A percentile compares a stretch with the other conserved stretches of the same genome.
Conservation (phyloP, 2,888 invertebrate genomes). For the Laothoe populi region DNA sequence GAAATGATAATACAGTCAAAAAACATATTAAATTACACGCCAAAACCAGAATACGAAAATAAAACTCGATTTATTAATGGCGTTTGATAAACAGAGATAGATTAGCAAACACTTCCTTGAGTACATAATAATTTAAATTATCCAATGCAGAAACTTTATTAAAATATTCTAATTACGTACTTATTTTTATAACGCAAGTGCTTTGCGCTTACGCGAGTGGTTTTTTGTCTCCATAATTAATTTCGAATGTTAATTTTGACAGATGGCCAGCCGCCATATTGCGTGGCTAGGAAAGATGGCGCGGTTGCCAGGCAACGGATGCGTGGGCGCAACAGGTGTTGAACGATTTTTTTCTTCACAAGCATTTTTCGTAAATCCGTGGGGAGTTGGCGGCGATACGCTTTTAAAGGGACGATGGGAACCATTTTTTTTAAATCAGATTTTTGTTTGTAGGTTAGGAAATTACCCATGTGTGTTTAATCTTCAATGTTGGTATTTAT, state of each 20-base stretch:
- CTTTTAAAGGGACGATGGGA: conserved; percentile 68
- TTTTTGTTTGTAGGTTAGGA: conserved; percentile 36
- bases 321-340: conserved; percentile 80
- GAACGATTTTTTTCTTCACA: conserved; percentile 51
- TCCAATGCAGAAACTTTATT: conserved; percentile 7
- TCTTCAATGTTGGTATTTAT: conserved; percentile 27
- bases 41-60: background rate
- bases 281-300: conserved; percentile 62
- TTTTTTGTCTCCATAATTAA: conserved; percentile 46
- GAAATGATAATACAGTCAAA: background rate
- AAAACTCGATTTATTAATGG: background rate
- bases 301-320: conserved; percentile 66
- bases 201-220: background rate
- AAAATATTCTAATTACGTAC: conserved; percentile 12
- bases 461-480: conserved; percentile 33
- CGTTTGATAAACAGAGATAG: conserved; percentile 12
- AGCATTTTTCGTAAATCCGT: conserved; percentile 53
- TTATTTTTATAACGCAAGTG: background rate
- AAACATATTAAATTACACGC: background rate
- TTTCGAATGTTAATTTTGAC: conserved; percentile 74
- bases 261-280: conserved; percentile 72
- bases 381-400: conserved; percentile 65
- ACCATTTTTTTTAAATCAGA: conserved; percentile 43
- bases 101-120: conserved; percentile 21
- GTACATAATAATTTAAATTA: conserved; percentile 9